Evolutionary conservation across 2,888 invertebrate species (phyloP), one percentile per base, ranked within the genome.

Genomic region (Hemicrepidius hirtus): DNA sequence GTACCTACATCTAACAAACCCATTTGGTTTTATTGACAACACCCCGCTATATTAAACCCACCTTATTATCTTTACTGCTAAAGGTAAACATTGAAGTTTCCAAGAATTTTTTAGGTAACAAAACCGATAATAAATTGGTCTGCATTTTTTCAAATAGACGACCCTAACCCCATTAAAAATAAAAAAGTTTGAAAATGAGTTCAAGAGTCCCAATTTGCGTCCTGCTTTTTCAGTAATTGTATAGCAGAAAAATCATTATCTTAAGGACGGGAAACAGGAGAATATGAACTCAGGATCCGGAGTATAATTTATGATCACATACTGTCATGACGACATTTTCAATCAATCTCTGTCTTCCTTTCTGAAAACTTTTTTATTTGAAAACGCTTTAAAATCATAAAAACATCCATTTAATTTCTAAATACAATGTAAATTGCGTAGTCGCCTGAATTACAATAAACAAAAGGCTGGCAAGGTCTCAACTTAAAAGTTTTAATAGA

Each of bases 221-320:
- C 37, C 12, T n/a, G 37, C 21, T 37, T 37, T 20, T 57, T 21
- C 37, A 12, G 37, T 37, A 57, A 35, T 57, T 37, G 57, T 57
- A 37, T 37, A 40, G 37, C 37, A 20, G 57, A 57, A 57, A 57
- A 57, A 57, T 57, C 57, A 57, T 57, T 57, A 57, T 57, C 57
- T 57, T 57, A 57, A 37, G 32, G 37, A 37, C n/a, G 21, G 16
- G 37, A 57, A 57, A 57, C 40, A 57, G 16, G 37, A 57, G 32
- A 32, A 37, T 57, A 57, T 57, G 37, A 57, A 57, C 57, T 57
- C 35, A 7, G 35, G 32, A 12, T 28, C 9, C 37, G 13, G 12
- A 7, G 37, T 7, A 37, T 57, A 57, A 57, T 57, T 57, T 57
- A 57, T 57, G 57, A 57, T 57, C 57, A 57, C 57, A 37, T 57